Evolutionary conservation across 2,797 vertebrate genomes (phyloP).

Genomic region (Lepus townsendii): DNA sequence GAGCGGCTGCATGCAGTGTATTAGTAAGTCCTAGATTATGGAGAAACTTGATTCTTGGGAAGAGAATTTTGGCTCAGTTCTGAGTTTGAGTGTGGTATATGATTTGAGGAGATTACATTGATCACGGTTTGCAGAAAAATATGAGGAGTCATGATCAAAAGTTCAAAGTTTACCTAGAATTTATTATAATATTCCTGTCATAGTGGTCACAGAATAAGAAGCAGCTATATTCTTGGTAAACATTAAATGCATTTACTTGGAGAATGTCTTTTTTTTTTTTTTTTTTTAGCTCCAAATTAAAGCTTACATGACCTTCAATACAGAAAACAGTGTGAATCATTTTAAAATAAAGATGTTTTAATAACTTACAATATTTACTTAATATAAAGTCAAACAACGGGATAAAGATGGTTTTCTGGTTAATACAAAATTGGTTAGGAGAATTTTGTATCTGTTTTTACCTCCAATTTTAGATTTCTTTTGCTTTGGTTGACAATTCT

Average conservation of each 20-base stretch:
- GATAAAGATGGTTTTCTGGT: slow-evolving; percentile 20
- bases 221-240: too few relatives aligned
- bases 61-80: background rate
- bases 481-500: slow-evolving; percentile 31
- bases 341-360: background rate
- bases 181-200: background rate
- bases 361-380: slow-evolving; percentile 38
- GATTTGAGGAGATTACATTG: background rate
- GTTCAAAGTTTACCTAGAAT: background rate
- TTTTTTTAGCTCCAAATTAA: slow-evolving; percentile 20
- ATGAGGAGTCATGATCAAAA: background rate
- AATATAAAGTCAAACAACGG: background rate
- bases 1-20: fast-evolving
- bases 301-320: slow-evolving; percentile 18
- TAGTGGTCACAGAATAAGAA: background rate
- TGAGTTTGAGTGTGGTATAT: background rate
- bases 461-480: background rate
- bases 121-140: background rate
- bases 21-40: background rate
- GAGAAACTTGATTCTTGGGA: background rate
- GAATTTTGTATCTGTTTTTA: background rate
- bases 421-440: slow-evolving; percentile 19
- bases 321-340: background rate
- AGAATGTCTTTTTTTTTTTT: slow-evolving; percentile 34
- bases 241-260: slow-evolving; percentile 14